Evolutionary conservation across 2,888 invertebrate species (phyloP).

Genomic region (Drosophila fulvimacula): DNA sequence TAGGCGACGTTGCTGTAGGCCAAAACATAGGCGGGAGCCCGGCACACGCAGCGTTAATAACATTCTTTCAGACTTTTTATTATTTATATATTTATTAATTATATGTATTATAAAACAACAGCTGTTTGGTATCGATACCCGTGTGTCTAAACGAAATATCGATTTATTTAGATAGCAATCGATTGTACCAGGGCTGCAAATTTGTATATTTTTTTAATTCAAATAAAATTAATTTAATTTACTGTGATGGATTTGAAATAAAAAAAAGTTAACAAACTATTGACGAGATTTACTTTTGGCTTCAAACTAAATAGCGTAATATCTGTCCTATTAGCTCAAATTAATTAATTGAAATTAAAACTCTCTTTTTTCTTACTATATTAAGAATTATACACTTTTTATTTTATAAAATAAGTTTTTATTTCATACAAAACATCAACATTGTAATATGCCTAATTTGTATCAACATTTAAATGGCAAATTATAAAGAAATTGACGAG

Average conservation of each 20-base stretch:
- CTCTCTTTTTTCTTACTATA: no score
- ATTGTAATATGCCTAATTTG: slow-evolving; percentile 50
- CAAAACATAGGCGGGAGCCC: slow-evolving; percentile 19
- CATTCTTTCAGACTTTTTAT: slow-evolving; percentile 32
- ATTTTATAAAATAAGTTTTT: slow-evolving; percentile 48
- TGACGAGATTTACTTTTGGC: background rate
- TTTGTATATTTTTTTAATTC: background rate
- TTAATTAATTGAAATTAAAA: background rate
- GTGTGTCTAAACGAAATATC: background rate
- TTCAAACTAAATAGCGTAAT: background rate
- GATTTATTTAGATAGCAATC: background rate
- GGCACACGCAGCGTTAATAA: slow-evolving; percentile 45
- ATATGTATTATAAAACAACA: slow-evolving; percentile 62
- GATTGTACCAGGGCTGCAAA: slow-evolving; percentile 2
- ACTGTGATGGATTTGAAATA: no score
- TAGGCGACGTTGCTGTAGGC: slow-evolving; percentile 24
- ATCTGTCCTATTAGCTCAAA: background rate
- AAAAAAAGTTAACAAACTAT: no score
- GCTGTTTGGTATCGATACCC: slow-evolving; percentile 46
- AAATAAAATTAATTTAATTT: background rate
- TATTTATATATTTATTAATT: slow-evolving; percentile 37
- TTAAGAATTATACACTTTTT: background rate
- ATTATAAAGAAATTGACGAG: slow-evolving; percentile 35
- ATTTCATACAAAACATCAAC: slow-evolving; percentile 68
- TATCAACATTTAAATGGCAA: slow-evolving; percentile 52